Evolutionary conservation across 1,140 invertebrate genomes (phyloP), one percentile per base, ranked within the genome.

Genomic region (Centruroides sculpturatus): DNA sequence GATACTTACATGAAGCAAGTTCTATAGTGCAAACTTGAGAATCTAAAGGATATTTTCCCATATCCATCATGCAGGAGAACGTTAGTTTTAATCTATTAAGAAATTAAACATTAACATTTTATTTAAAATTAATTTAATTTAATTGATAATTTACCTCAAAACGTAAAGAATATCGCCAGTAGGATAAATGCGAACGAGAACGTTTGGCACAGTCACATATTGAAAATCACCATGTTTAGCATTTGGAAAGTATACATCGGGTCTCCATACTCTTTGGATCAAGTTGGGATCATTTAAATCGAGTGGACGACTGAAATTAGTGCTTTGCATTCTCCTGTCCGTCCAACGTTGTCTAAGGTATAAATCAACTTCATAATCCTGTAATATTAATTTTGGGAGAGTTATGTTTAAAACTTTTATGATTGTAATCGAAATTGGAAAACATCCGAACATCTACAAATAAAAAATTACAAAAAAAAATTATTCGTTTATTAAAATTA

Each of bases 311-410:
- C 49, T 61, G 5, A 64, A 47, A 56, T 36, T 56, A 34, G n/a
- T 41, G 13, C 46, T 56, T n/a, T 35, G 6, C 6, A 82, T 69
- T 46, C 80, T 66, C 52, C 74, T 71, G 63, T 82, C 80, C 47
- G 74, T 63, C 80, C 80, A 81, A 46, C 74, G 74, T 67, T 81
- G 76, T 50, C 78, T 69, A 4, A 82, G 71, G 68, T 81, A 82
- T 61, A 81, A 68, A 64, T 80, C 80, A 53, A 81, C 76, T 63
- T 80, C 76, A 67, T 81, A 82, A 64, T 82, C 80, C 79, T 81
- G 53, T 6, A 56, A 36, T 11, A 41, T 41, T 1, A 2, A 1
- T 41, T 41, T 41, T 41, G 23, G 23, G 23, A 23, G 23, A 23
- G 23, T 23, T 23, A 23, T 2, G 23, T 23, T 23, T 23, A 23